Percentiles rank a stretch among this genome's conserved stretches.
These are phyloP conservation scores for Chauna torquata DNA, from an alignment of 2,113 vertebrate genomes.

Conservation along the genomic window DNA sequence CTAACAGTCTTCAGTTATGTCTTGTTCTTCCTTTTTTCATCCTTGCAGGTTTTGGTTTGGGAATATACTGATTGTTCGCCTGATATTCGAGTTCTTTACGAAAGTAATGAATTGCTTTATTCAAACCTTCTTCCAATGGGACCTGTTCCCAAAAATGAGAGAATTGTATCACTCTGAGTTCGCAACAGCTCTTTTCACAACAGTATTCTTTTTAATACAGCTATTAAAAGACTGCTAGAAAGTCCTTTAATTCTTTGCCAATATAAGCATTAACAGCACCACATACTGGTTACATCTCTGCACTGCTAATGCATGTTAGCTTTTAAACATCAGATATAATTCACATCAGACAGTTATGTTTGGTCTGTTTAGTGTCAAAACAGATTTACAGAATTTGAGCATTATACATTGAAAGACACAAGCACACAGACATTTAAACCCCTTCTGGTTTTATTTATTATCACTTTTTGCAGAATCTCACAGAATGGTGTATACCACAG, in stretches of 20 bases:
- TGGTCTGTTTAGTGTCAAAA: background rate
- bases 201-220: background rate
- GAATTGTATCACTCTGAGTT: background rate
- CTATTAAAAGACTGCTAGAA: background rate
- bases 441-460: background rate
- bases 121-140: slow-evolving; percentile 94
- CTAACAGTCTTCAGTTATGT: slow-evolving; percentile 80
- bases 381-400: background rate
- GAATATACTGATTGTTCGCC: slow-evolving; percentile 98
- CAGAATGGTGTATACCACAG: background rate
- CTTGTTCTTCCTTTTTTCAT: slow-evolving; percentile 94
- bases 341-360: background rate
- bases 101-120: slow-evolving; percentile 99
- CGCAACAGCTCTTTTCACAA: background rate
- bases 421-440: background rate
- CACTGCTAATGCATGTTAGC: background rate
- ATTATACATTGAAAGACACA: background rate
- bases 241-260: background rate
- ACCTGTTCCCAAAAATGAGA: slow-evolving; percentile 80
- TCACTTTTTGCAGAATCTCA: background rate
- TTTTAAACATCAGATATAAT: background rate
- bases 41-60: slow-evolving; percentile 95
- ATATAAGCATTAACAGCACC: background rate
- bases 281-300: background rate
- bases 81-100: slow-evolving; percentile 96